Evolutionary conservation across 2,888 invertebrate species (phyloP).

Genomic region (Diaperis boleti): DNA sequence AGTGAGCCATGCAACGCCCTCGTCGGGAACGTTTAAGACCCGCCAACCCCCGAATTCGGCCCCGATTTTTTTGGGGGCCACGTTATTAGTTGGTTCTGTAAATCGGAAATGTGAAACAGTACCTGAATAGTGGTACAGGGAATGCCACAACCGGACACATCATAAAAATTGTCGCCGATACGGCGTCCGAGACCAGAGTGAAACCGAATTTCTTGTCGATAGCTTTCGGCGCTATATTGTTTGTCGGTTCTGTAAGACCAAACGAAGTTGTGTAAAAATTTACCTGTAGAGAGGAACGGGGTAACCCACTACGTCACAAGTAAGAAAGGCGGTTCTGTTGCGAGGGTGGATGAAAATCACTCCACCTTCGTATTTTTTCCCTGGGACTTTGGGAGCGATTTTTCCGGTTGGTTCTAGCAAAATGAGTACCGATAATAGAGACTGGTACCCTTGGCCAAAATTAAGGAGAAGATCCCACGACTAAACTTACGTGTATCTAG

Average conservation of each 20-base stretch:
- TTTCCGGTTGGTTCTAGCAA: conserved; percentile 70
- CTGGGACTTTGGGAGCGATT: conserved; percentile 72
- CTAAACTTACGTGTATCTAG: conserved; percentile 76
- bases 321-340: conserved; percentile 71
- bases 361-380: conserved; percentile 69
- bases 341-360: conserved; percentile 71
- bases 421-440: conserved; percentile 35
- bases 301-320: conserved; percentile 78
- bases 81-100: conserved; percentile 74
- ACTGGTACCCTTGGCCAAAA: conserved; percentile 1
- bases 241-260: conserved; percentile 73
- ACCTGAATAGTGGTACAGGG: conserved; percentile 65
- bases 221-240: conserved; percentile 73
- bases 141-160: conserved; percentile 67
- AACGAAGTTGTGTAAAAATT: conserved; percentile 45
- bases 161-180: too few species aligned
- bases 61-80: conserved; percentile 72
- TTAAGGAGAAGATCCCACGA: neutral
- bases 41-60: conserved; percentile 71
- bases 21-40: conserved; percentile 69
- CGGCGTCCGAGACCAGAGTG: conserved; percentile 67
- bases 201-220: conserved; percentile 68
- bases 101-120: conserved; percentile 50
- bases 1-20: conserved; percentile 72
- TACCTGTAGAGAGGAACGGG: conserved; percentile 80